Base-by-base conservation (phyloP, 2,113 vertebrate genomes). In the Athene cunicularia region DNA sequence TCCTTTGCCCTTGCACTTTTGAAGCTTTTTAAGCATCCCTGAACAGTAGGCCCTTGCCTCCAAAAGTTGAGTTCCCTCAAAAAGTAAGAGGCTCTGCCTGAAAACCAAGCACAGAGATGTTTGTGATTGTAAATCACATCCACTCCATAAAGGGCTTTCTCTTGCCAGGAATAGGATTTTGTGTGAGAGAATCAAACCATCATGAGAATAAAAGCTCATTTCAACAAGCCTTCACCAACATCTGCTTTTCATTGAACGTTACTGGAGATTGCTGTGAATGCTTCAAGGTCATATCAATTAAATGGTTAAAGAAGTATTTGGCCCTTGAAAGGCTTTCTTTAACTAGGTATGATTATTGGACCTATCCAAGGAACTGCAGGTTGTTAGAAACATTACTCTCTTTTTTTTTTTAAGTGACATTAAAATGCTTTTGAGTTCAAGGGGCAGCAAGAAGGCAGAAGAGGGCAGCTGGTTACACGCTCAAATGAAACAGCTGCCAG, bases 211-310 rank as follows among this genome's bases (percentile, higher is more conserved):
- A 96, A 97, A 97, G 96, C 96, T 96, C 2, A 0, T 96, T 96
- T 95, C 93, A 96, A 58, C 67, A 75, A 88, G 81, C 67, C 89
- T 76, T 85, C 94, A 93, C 80, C 98, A 88, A 97, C 98, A 99
- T 98, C 98, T 99, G 99, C 97, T 98, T 98, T 98, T 97, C 98
- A 98, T 99, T 98, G 97, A 95, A 41, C 2, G 4, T 98, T 93
- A 93, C 70, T 94, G 79, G 92, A 97, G 96, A 97, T 96, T 95
- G 97, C 98, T 97, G 96, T 96, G 92, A 97, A 93, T 97, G 89
- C 92, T 91, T 96, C 92, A 92, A 98, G 98, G 98, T 98, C 98
- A 98, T 80, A 93, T 97, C 96, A 98, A 97, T 98, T 98, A 97
- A 97, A 97, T 95, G 80, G 93, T 97, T 94, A 96, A 95, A 96